Conservation (phyloP, 2,113 vertebrate genomes). For the Glaucomys volans region DNA sequence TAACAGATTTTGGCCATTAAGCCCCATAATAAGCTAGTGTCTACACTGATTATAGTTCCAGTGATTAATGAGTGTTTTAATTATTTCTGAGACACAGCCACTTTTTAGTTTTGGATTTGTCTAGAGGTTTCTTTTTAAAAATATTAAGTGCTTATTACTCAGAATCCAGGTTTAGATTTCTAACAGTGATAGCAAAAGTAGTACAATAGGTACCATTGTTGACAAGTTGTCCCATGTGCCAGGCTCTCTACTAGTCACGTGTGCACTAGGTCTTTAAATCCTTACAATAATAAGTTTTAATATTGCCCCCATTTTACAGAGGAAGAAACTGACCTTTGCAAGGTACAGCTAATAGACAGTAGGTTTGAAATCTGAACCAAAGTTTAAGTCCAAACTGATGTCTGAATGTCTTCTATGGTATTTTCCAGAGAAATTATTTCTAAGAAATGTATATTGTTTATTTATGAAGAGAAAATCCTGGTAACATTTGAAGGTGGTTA, state of each 20-base stretch:
- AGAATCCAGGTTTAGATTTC: neutral
- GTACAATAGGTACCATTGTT: neutral
- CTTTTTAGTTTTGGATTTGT: neutral
- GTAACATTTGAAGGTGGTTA: neutral
- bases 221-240: neutral
- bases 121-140: neutral
- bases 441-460: neutral
- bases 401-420: neutral
- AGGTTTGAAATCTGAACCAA: neutral
- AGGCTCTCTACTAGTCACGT: neutral
- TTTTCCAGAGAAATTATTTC: neutral
- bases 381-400: neutral
- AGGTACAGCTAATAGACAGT: neutral
- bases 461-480: neutral
- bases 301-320: neutral
- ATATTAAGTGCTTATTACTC: constrained; percentile 21
- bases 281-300: neutral
- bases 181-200: neutral
- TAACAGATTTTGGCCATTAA: constrained; percentile 31
- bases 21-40: neutral
- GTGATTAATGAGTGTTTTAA: constrained; percentile 54
- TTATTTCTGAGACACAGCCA: constrained; percentile 51
- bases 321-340: neutral
- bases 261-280: neutral
- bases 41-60: neutral